Percentiles rank a stretch among this genome's conserved stretches.
These are phyloP conservation scores for Druon quercuslanigerum DNA, from an alignment of 1,140 invertebrate genomes.

Conservation along the genomic window DNA sequence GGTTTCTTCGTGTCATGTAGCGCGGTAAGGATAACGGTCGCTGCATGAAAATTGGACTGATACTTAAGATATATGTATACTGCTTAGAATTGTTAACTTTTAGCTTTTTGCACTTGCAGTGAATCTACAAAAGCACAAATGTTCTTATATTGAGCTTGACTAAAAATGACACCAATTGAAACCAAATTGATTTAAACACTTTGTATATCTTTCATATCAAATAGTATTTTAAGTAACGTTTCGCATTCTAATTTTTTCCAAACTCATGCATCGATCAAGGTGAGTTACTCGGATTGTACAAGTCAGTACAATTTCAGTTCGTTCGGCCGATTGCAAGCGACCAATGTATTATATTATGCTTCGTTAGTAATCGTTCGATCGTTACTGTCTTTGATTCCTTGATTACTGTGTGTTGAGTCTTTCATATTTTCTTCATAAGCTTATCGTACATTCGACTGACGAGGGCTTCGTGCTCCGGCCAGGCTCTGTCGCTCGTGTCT, in stretches of 20 bases:
- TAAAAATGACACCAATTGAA: background rate
- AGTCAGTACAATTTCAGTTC: slow-evolving; percentile 21
- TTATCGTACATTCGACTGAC: slow-evolving; percentile 28
- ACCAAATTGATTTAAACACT: background rate
- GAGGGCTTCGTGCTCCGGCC: slow-evolving; percentile 23
- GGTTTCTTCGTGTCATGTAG: background rate
- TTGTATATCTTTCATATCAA: too few species aligned
- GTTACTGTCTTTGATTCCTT: slow-evolving; percentile 27
- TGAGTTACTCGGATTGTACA: background rate
- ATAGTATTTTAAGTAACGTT: background rate
- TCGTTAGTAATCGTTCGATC: slow-evolving; percentile 25
- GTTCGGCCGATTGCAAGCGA: slow-evolving; percentile 17
- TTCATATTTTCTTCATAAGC: slow-evolving; percentile 20
- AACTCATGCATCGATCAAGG: slow-evolving; percentile 7
- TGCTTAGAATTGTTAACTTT: background rate
- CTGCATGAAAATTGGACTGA: slow-evolving; percentile 29
- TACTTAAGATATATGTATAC: background rate
- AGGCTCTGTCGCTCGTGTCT: slow-evolving; percentile 11
- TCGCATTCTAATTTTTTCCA: slow-evolving; percentile 14
- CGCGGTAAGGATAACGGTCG: background rate
- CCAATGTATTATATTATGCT: slow-evolving; percentile 24
- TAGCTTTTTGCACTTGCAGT: slow-evolving; percentile 14
- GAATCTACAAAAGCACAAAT: slow-evolving; percentile 9
- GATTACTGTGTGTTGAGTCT: slow-evolving; percentile 1
- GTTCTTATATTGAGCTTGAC: background rate